A percentile compares a stretch with the other conserved stretches of the same genome.
These are phyloP conservation scores for Hypotaenidia philippensis DNA, from an alignment of 2,797 vertebrate species.

Conservation along the genomic window DNA sequence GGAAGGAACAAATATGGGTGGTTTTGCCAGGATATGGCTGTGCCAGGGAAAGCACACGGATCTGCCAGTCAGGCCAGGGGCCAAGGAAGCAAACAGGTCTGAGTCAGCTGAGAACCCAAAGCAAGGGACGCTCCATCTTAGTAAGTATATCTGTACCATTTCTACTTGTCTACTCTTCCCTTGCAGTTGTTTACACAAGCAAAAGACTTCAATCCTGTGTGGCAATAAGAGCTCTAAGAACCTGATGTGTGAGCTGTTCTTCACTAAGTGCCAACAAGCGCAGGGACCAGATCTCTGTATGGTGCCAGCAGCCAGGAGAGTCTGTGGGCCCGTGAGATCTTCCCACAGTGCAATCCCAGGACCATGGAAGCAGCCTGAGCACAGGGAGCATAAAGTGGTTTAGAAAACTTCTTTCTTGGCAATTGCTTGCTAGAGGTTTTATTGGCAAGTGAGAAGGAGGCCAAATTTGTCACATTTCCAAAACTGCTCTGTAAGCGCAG, in stretches of 20 bases:
- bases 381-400: background rate
- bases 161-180: background rate
- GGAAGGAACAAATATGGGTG: accelerated
- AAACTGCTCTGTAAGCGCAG: background rate
- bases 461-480: background rate
- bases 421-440: background rate
- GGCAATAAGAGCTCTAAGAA: background rate
- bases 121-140: background rate
- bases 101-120: background rate
- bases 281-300: background rate
- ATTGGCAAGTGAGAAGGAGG: background rate
- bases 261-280: background rate
- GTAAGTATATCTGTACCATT: background rate
- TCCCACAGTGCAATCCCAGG: background rate
- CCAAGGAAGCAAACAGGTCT: background rate
- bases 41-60: accelerated
- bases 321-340: accelerated
- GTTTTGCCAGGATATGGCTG: accelerated
- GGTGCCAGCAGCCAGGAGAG: background rate
- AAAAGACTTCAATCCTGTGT: background rate
- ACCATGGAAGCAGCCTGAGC: background rate
- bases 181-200: background rate
- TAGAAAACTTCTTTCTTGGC: accelerated
- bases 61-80: accelerated
- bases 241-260: no score